Percentiles rank a stretch among this genome's conserved stretches.
Conservation (phyloP, 2,888 invertebrate species). For the Parnassius smintheus region DNA sequence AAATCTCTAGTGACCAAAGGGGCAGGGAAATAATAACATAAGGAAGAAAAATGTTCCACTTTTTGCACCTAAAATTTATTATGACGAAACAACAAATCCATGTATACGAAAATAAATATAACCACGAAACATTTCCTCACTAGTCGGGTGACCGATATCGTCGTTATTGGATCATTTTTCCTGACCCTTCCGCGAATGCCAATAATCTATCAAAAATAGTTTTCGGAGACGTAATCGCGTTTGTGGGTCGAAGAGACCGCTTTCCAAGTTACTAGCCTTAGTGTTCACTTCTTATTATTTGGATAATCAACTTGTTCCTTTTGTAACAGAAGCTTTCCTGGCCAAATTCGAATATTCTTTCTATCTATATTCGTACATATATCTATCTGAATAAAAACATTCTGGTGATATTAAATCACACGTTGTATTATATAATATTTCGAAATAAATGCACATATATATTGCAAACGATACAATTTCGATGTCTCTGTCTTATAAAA, state of each 20-base stretch:
- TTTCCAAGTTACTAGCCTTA: constrained; percentile 11
- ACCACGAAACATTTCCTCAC: constrained; percentile 14
- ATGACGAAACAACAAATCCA: not conserved
- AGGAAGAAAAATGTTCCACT: no score
- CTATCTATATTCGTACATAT: no score
- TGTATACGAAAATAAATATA: constrained; percentile 5
- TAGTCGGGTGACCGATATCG: constrained; percentile 10
- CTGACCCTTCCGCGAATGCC: constrained; percentile 23
- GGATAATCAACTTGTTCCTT: constrained; percentile 1
- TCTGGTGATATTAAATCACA: no score
- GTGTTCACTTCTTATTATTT: constrained; percentile 13
- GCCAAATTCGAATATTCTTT: no score
- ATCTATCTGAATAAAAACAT: no score
- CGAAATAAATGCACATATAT: no score
- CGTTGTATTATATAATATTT: no score
- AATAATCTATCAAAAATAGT: constrained; percentile 26
- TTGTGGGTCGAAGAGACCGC: constrained; percentile 18
- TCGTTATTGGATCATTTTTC: constrained; percentile 24
- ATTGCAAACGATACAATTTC: no score
- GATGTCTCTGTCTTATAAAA: no score
- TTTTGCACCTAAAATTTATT: not conserved
- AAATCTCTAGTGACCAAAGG: no score
- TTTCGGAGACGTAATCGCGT: constrained; percentile 20
- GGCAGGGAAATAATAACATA: no score
- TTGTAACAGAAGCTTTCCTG: no score